Evolutionary conservation across 2,888 invertebrate genomes (phyloP).

Genomic region (Macrophya annulata): DNA sequence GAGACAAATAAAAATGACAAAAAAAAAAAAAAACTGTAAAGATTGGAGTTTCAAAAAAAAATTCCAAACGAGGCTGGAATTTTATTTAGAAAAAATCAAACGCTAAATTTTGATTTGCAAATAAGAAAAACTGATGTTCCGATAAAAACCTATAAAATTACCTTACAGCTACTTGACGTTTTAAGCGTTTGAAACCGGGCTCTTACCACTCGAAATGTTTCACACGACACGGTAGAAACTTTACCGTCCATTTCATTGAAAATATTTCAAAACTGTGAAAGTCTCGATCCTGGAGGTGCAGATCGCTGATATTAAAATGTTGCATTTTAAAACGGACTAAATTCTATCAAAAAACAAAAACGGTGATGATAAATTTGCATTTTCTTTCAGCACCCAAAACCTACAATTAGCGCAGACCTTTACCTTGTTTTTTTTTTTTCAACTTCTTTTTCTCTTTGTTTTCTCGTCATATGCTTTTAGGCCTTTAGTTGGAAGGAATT

Average conservation of each 20-base stretch:
- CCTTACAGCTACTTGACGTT: background rate
- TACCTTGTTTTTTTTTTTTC: background rate
- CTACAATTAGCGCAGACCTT: conserved; percentile 21
- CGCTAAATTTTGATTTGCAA: background rate
- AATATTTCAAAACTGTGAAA: background rate
- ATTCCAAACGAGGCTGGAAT: no score
- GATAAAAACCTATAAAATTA: conserved; percentile 28
- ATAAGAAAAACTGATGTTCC: background rate
- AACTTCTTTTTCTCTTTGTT: background rate
- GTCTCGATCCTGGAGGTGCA: background rate
- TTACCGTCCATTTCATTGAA: conserved; percentile 10
- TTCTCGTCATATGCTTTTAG: conserved; percentile 19
- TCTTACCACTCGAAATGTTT: background rate
- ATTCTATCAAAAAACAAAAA: background rate
- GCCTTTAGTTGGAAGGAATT: conserved; percentile 62
- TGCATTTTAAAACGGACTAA: background rate
- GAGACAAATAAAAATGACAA: background rate
- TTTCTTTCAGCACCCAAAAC: background rate
- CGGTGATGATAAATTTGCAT: background rate
- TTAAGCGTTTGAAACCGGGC: background rate
- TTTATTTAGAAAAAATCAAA: background rate
- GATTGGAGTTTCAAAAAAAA: background rate
- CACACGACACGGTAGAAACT: background rate
- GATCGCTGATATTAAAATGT: background rate
- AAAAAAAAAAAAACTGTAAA: background rate